Conservation (phyloP, 2,113 vertebrate genomes). For the Talpa occidentalis region DNA sequence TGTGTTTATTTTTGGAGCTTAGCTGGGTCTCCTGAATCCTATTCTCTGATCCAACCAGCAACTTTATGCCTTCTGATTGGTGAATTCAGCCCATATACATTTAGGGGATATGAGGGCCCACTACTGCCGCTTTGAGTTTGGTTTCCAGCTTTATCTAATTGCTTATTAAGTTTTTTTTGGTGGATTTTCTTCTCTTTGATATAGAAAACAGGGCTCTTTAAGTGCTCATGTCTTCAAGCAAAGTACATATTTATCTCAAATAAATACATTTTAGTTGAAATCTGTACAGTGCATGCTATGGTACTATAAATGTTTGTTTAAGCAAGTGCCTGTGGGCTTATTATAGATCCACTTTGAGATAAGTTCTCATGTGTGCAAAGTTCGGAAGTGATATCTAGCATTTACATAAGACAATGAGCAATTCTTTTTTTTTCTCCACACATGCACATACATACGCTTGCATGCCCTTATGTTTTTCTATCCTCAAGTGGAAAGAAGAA, state of each 20-base stretch:
- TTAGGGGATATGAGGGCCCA: no score
- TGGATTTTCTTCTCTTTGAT: no score
- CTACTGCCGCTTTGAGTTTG: no score
- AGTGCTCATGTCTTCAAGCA: not conserved
- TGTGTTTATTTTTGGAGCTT: no score
- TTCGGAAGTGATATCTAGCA: conserved; percentile 6
- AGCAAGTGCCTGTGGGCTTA: not conserved
- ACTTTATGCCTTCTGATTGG: no score
- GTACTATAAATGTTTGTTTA: conserved; percentile 30
- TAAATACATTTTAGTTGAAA: not conserved
- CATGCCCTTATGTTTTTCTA: not conserved
- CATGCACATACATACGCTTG: not conserved
- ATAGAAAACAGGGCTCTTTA: not conserved
- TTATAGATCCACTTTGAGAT: conserved; percentile 41
- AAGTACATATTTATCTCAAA: not conserved
- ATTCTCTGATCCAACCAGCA: no score
- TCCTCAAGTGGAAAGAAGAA: not conserved
- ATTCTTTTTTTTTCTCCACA: not conserved
- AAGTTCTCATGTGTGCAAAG: conserved; percentile 6
- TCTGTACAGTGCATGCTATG: not conserved
- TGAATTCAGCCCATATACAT: no score
- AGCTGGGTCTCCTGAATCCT: no score
- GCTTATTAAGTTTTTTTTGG: no score
- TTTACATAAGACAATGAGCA: not conserved
- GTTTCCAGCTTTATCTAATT: no score